Evolutionary conservation across 2,888 invertebrate genomes (phyloP).

Genomic region (Panzeria rudis): DNA sequence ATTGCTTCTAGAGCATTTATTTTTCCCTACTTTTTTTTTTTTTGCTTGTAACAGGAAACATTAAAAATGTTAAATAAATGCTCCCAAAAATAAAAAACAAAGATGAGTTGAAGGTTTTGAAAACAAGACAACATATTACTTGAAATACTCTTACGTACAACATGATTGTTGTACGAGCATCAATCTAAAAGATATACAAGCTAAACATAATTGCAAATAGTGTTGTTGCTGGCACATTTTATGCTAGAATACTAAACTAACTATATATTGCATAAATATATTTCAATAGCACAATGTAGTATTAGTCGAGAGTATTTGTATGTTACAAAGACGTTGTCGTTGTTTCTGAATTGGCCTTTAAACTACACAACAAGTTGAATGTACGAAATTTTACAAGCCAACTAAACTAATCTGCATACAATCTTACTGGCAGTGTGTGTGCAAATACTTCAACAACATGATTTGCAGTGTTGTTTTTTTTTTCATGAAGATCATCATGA

Average conservation of each 20-base stretch:
- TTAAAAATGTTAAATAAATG: slow-evolving; percentile 21
- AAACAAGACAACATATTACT: slow-evolving; percentile 6
- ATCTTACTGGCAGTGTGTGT: neutral
- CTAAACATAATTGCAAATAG: slow-evolving; percentile 24
- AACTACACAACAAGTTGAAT: slow-evolving; percentile 27
- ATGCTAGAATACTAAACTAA: neutral
- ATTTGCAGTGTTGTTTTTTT: slow-evolving; percentile 25
- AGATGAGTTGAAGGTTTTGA: slow-evolving; percentile 19
- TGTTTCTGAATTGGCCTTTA: slow-evolving; percentile 35
- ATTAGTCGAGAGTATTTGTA: neutral
- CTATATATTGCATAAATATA: neutral
- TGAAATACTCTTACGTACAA: neutral
- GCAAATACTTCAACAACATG: slow-evolving; percentile 23
- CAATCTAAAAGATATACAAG: slow-evolving; percentile 31
- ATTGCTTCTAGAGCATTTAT: neutral
- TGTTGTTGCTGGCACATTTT: slow-evolving; percentile 1
- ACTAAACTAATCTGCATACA: slow-evolving; percentile 50
- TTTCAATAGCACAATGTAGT: neutral
- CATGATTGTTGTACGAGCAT: slow-evolving; percentile 24
- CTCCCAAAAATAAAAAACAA: neutral
- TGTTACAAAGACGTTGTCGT: slow-evolving; percentile 3
- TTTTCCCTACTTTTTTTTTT: neutral
- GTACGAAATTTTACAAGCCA: slow-evolving; percentile 28
- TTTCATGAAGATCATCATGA: slow-evolving; percentile 8
- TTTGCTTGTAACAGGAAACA: slow-evolving; percentile 5